Evolutionary conservation across 2,797 vertebrate species (phyloP), one percentile per base, ranked within the genome.

Genomic region (Enteromius trimaculatus): DNA sequence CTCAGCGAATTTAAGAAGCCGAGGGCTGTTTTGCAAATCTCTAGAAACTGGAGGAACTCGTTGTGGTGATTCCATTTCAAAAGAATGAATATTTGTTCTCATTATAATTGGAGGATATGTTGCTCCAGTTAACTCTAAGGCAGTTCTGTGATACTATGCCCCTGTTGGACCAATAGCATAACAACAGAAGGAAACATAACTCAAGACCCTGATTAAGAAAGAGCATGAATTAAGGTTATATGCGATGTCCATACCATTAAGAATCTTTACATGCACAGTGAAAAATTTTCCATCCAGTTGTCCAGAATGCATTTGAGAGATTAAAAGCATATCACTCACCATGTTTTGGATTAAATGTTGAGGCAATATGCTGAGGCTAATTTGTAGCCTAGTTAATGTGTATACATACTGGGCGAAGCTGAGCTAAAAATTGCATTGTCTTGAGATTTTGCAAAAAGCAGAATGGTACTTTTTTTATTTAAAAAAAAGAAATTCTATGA

Each of bases 41-140:
- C 69, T 82, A 81, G 66, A 80, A 81, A 85, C 78, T 47, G 49
- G 66, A 74, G 66, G 29, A 47, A 47, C 51, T 68, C 39, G 3
- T 58, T 71, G 74, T 72, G 72, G 21, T 77, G 55, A 81, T 64
- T 84, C 34, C 16, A 34, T 69, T 66, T 86, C 44, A 65, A 80
- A 10, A 37, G 17, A 49, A 62, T 77, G 49, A 82, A 78, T 80
- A 77, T 86, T 84, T 84, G 74, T 80, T 80, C 66, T 72, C 58
- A 69, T 85, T 87, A 79, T 85, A 87, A 81, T 60, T 87, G 58
- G 69, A 81, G 76, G 80, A 77, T 70, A 31, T 77, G 65, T 77
- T 74, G 77, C 80, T 85, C 65, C 65, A 83, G 71, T 74, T 84
- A 72, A 53, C 26, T 55, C 31, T 23, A 39, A 69, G 42, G 39